Evolutionary conservation across 1,140 invertebrate species (phyloP).

Genomic region (Tetraneura akinire): DNA sequence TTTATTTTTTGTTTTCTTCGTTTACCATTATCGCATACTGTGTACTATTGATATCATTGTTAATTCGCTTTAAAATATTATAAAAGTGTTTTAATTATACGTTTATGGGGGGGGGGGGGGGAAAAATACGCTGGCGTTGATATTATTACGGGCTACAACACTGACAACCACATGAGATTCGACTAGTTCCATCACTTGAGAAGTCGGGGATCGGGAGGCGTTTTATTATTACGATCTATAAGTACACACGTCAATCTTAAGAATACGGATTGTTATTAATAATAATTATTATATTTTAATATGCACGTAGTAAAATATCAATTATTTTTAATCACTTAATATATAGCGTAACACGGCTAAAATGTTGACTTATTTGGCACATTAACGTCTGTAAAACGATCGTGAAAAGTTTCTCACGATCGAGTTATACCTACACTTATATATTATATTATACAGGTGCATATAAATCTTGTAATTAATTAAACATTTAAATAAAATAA

Average conservation of each 20-base stretch:
- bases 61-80: too few relatives aligned
- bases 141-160: neutral
- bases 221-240: conserved; percentile 8
- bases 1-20: too few relatives aligned
- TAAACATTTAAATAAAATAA: too few relatives aligned
- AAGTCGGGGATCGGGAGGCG: neutral
- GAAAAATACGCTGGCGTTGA: neutral
- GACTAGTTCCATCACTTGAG: neutral
- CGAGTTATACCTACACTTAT: too few relatives aligned
- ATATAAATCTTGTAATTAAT: too few relatives aligned
- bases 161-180: neutral
- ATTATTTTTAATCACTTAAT: conserved; percentile 20
- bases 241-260: neutral
- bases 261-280: neutral
- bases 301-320: neutral
- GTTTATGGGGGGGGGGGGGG: too few relatives aligned
- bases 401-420: neutral
- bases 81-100: conserved; percentile 2
- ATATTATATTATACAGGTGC: too few relatives aligned
- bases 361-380: neutral
- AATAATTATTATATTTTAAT: too few relatives aligned
- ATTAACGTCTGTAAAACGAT: neutral
- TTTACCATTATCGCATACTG: too few relatives aligned
- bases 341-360: conserved; percentile 1
- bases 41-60: too few relatives aligned